A percentile compares a stretch with the other conserved stretches of the same genome.
These are phyloP conservation scores for Diadromus collaris DNA, from an alignment of 2,888 invertebrate genomes.

Conservation along the genomic window DNA sequence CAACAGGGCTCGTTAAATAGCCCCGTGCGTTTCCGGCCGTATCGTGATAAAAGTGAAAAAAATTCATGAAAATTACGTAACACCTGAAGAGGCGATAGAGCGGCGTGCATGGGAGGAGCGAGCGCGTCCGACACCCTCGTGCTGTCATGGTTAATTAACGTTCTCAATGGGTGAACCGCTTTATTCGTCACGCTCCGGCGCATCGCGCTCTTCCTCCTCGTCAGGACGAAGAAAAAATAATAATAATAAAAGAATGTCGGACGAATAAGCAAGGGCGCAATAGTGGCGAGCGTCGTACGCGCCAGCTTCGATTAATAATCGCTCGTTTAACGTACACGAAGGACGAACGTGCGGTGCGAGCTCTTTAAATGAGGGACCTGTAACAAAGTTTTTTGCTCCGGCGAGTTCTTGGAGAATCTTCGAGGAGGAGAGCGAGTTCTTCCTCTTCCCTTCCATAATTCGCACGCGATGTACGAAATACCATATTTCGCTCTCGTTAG, in stretches of 20 bases:
- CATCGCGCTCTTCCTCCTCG: constrained; percentile 52
- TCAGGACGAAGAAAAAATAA: constrained; percentile 30
- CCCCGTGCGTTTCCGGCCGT: background rate
- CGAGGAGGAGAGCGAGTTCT: background rate
- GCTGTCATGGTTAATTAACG: constrained; percentile 56
- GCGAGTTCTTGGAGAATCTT: constrained; percentile 41
- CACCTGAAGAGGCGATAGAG: constrained; percentile 13
- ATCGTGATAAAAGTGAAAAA: constrained; percentile 20
- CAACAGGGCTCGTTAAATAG: background rate
- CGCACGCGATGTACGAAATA: constrained; percentile 30
- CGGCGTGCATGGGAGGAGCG: constrained; percentile 9
- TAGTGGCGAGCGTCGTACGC: constrained; percentile 43
- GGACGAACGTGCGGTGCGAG: constrained; percentile 18
- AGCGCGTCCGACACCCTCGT: constrained; percentile 28
- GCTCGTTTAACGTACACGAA: constrained; percentile 45
- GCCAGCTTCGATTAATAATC: constrained; percentile 58
- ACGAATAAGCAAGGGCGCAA: constrained; percentile 36
- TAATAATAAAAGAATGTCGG: background rate
- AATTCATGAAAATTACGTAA: constrained; percentile 34
- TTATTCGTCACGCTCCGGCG: constrained; percentile 57
- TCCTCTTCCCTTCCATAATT: constrained; percentile 18
- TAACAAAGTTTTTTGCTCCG: constrained; percentile 45
- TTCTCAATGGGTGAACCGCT: constrained; percentile 56
- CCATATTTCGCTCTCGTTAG: background rate
- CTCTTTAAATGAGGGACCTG: background rate